Base-by-base conservation (phyloP, 53 echinoderm and acorn worm species). In the Actinopyga echinites region DNA sequence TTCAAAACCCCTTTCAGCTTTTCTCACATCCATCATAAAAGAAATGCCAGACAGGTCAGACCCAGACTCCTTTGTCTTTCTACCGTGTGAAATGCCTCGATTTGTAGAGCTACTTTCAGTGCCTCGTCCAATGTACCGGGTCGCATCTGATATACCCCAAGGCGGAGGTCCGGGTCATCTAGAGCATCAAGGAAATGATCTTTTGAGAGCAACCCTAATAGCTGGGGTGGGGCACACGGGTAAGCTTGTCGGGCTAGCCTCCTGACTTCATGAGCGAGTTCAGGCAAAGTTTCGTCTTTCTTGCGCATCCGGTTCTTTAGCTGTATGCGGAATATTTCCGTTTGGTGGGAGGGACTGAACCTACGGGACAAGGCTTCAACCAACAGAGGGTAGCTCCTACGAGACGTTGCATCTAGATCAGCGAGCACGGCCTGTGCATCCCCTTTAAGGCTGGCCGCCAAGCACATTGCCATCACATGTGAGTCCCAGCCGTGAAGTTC, bases 171-270 rank as follows among this genome's bases (percentile, higher is more conserved):
- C 7, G 82, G 55, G 23, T 90, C 85, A 54, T 44, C 64, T 0
- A 93, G 23, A 1, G 93, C 93, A 68, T 90, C 83, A 4, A 90
- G 56, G 57, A 90, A 87, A 78, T 93, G 90, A 10, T 84, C 77
- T 26, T 83, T 75, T 17, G 82, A 74, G 13, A 93, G 35, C 42
- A 82, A 57, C 8, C 82, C 89, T 10, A 74, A 85, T 58, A 87
- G 40, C 3, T 66, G 30, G 2, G 84, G 56, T 0, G 55, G 24
- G 5, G 87, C 84, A 3, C 63, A 75, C 3, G 83, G 85, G 44
- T 93, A 87, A 13, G 85, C 93, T 60, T 82, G 56, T 54, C 56
- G 19, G 1, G 87, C 65, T 24, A 93, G 35, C 33, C 68, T 55
- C 40, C 89, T 28, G 1, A 87, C 52, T 6, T 25, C 64, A 43